Evolutionary conservation across 2,113 vertebrate genomes (phyloP), one percentile per base, ranked within the genome.

Genomic region (Oncorhynchus tshawytscha): DNA sequence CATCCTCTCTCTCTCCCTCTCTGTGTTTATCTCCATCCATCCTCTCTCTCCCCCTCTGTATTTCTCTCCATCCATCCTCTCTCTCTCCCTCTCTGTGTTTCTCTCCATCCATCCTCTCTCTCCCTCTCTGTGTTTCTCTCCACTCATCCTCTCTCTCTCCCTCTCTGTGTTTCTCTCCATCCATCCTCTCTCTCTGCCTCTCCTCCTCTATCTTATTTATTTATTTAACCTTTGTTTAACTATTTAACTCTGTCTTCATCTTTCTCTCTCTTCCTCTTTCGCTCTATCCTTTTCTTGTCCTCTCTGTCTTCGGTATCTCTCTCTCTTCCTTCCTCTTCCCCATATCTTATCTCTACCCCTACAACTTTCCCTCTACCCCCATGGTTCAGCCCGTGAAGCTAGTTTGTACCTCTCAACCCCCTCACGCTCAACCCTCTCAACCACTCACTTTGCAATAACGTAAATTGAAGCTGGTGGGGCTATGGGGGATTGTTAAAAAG

Each of bases 391-490:
- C 31, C 48, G 34, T 69, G 72, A 16, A 57, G 8, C 8, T 57
- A 2, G 54, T 15, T 57, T 16, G 54, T 65, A 8, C 54, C 3
- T 57, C 54, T 57, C 54, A 15, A 57, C 16, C 16, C 54, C 18
- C 49, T 68, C 67, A 45, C 2, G 39, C 39, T 6, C 2, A 22
- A 20, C 31, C 70, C 22, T 49, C 13, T 22, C 64, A 71, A 74
- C 82, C 57, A 25, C 71, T 79, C 71, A 76, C 75, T 49, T 57
- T 12, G 73, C 62, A 80, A 72, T 79, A 89, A 76, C 68, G 70
- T 76, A 80, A 87, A 86, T 83, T 88, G 73, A 88, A 83, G 73
- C 70, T 18, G 69, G 59, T 78, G 78, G 71, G 24, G 71, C 76
- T 24, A 60, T 48, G 71, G 71, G 39, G 39, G 80, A 88, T 78